phyloP scores from a whole-genome alignment of 1,140 invertebrate species.

The Pemphigus obesinymphae region DNA sequence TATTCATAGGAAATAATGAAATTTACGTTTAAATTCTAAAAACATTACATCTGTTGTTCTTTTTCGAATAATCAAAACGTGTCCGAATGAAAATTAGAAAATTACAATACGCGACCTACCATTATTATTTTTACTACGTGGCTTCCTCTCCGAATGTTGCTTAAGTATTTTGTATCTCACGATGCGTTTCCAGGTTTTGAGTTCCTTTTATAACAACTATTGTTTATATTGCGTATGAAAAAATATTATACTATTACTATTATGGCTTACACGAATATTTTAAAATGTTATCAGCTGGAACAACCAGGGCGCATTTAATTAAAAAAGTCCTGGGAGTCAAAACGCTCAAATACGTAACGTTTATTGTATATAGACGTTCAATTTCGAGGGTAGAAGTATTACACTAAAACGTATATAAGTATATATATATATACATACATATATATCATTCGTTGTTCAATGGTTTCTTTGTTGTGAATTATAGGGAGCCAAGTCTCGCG shows the following conservation, averaged over 20 bases:
- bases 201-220: no score
- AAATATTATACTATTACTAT: no score
- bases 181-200: no score
- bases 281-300: no score
- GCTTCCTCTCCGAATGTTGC: background rate
- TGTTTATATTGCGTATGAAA: no score
- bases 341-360: background rate
- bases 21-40: background rate
- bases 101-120: background rate
- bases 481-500: background rate
- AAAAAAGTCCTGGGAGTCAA: background rate
- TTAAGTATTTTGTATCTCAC: no score
- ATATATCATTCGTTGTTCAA: background rate
- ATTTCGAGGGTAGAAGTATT: background rate
- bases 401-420: background rate
- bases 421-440: background rate
- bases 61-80: background rate
- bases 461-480: background rate
- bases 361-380: background rate
- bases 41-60: background rate
- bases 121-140: background rate
- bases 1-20: conserved; percentile 24
- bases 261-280: no score
- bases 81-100: background rate
- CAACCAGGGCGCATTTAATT: background rate